phyloP scores from a whole-genome alignment of 2,888 invertebrate species.

The Rugalucina vietnamica region DNA sequence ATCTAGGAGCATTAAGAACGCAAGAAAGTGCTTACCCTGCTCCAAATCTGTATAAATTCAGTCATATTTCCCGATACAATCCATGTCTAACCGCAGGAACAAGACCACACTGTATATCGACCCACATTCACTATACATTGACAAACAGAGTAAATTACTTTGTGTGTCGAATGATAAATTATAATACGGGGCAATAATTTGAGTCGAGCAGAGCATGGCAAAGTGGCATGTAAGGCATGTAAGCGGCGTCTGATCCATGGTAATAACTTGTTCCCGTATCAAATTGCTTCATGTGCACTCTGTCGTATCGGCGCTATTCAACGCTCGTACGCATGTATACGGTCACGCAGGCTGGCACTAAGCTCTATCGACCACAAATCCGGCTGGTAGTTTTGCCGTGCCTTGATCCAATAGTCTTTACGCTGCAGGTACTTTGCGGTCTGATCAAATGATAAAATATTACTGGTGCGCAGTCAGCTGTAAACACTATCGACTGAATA shows the following conservation, averaged over 20 bases:
- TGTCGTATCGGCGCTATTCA: no score
- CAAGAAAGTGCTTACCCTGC: not conserved
- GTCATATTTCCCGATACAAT: constrained; percentile 1
- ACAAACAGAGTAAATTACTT: constrained; percentile 62
- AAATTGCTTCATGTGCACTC: no score
- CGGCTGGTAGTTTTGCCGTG: not conserved
- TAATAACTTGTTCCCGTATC: no score
- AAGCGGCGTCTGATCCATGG: no score
- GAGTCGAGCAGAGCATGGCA: not conserved
- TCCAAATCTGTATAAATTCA: constrained; percentile 10
- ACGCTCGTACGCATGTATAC: no score
- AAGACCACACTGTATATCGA: constrained; percentile 61
- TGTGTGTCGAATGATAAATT: constrained; percentile 64
- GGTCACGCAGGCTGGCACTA: not conserved
- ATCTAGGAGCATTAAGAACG: no score
- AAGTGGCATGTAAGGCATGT: not conserved
- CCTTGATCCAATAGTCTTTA: not conserved
- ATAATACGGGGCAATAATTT: constrained; percentile 54
- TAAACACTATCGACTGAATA: constrained; percentile 52
- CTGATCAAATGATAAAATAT: constrained; percentile 30
- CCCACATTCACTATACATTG: constrained; percentile 39
- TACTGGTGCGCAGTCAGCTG: constrained; percentile 49
- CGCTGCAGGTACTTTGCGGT: constrained; percentile 3
- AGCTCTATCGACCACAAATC: not conserved
- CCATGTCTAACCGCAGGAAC: not conserved